Percentiles rank a stretch among this genome's conserved stretches.
Evolutionary conservation across 2,113 vertebrate genomes (phyloP).

Genomic region (Entomyzon cyanotis): DNA sequence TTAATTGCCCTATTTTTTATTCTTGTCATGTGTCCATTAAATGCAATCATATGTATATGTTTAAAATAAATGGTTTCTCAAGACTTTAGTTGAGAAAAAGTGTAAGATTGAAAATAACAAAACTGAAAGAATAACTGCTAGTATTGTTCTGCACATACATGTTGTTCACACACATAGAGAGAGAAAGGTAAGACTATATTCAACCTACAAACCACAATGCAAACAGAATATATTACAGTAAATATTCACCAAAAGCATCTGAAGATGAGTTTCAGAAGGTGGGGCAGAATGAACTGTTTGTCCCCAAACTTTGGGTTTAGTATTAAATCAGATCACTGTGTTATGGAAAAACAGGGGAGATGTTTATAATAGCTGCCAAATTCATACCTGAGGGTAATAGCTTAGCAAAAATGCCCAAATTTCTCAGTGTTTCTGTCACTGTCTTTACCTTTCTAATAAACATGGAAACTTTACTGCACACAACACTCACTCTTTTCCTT

Average conservation of each 20-base stretch:
- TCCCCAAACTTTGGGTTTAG: neutral
- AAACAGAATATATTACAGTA: neutral
- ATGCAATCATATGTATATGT: neutral
- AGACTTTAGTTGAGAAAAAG: neutral
- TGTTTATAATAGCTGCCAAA: neutral
- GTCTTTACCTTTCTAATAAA: slow-evolving; percentile 22
- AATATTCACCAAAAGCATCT: neutral
- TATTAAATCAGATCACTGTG: neutral
- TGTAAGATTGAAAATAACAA: neutral
- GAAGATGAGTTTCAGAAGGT: neutral
- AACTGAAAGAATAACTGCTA: neutral
- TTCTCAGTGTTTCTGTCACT: slow-evolving; percentile 26
- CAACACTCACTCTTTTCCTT: slow-evolving; percentile 24
- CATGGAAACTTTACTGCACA: neutral
- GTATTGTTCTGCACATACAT: neutral
- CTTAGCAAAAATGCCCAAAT: slow-evolving; percentile 4
- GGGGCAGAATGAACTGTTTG: neutral
- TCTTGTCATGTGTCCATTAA: neutral
- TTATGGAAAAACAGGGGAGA: neutral
- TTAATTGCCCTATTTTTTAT: neutral
- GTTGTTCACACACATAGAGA: neutral
- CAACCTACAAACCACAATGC: neutral
- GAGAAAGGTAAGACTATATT: neutral
- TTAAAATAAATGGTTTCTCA: neutral
- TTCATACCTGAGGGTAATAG: neutral